A percentile compares a stretch with the other conserved stretches of the same genome.
These are phyloP conservation scores for Synodontis membranacea DNA, from an alignment of 2,113 vertebrate species.

Conservation along the genomic window DNA sequence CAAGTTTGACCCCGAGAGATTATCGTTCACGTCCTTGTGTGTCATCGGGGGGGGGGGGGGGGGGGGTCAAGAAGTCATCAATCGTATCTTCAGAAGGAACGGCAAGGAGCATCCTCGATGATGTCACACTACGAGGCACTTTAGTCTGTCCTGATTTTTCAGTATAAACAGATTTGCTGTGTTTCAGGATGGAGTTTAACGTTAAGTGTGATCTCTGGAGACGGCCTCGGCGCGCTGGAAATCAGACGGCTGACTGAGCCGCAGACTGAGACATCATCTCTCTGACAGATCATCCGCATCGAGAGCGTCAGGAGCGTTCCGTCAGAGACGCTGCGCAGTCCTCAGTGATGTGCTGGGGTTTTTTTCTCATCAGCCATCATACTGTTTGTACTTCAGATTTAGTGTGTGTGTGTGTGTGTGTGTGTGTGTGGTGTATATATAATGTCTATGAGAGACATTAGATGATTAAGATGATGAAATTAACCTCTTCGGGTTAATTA, in stretches of 20 bases:
- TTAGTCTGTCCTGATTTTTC: neutral
- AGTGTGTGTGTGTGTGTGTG: too few relatives aligned
- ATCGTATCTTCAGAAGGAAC: too few relatives aligned
- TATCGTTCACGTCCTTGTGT: too few relatives aligned
- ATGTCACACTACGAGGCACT: too few relatives aligned
- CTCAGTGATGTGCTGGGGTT: conserved; percentile 16
- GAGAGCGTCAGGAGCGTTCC: neutral
- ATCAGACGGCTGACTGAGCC: neutral
- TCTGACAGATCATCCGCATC: conserved; percentile 28
- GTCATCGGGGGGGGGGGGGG: too few relatives aligned
- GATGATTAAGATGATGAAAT: neutral
- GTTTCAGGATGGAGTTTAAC: neutral
- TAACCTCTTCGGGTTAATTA: neutral
- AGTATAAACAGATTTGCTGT: neutral
- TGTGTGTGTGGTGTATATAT: too few relatives aligned
- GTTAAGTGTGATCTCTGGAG: neutral
- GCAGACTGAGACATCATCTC: conserved; percentile 9
- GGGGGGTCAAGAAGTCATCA: too few relatives aligned
- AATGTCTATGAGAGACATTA: neutral
- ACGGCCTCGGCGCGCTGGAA: neutral
- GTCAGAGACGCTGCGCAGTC: neutral
- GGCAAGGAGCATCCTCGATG: too few relatives aligned
- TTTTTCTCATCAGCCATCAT: conserved; percentile 29
- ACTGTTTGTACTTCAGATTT: too few relatives aligned
- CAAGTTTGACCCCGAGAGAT: too few relatives aligned